phyloP scores from a whole-genome alignment of 2,888 invertebrate species.

The Margaritifera margaritifera region DNA sequence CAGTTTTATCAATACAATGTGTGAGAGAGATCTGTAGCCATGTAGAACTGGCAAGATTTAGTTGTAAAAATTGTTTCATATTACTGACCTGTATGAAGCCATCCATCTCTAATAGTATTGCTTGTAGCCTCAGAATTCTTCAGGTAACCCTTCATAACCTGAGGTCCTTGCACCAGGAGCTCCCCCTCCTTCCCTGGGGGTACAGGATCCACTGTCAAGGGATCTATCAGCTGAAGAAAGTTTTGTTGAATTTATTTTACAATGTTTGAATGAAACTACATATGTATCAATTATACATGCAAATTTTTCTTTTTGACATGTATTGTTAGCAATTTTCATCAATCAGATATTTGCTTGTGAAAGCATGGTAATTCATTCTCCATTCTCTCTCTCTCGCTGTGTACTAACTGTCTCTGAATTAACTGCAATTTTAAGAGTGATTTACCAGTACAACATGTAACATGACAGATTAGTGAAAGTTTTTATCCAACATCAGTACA shows the following conservation, averaged over 20 bases:
- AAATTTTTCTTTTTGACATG: too few species aligned
- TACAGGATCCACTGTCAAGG: constrained; percentile 76
- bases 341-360: background rate
- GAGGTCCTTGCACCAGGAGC: constrained; percentile 85
- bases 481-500: too few species aligned
- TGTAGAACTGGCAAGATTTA: too few species aligned
- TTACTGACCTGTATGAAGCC: constrained; percentile 78
- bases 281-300: background rate
- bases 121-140: constrained; percentile 82
- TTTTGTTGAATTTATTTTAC: background rate
- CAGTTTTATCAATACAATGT: too few species aligned
- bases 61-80: too few species aligned
- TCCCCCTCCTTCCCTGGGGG: constrained; percentile 84
- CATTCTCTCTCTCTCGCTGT: too few species aligned
- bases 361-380: too few species aligned
- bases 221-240: constrained; percentile 55
- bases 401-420: too few species aligned
- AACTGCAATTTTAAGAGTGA: too few species aligned
- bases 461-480: too few species aligned
- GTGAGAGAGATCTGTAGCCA: too few species aligned
- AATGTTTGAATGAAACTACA: background rate
- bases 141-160: constrained; percentile 88
- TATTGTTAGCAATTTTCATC: background rate
- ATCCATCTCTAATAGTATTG: constrained; percentile 81
- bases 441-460: too few species aligned